These are phyloP conservation scores for Pollicipes pollicipes DNA, from an alignment of 1,140 invertebrate genomes.

Conservation along the genomic window DNA sequence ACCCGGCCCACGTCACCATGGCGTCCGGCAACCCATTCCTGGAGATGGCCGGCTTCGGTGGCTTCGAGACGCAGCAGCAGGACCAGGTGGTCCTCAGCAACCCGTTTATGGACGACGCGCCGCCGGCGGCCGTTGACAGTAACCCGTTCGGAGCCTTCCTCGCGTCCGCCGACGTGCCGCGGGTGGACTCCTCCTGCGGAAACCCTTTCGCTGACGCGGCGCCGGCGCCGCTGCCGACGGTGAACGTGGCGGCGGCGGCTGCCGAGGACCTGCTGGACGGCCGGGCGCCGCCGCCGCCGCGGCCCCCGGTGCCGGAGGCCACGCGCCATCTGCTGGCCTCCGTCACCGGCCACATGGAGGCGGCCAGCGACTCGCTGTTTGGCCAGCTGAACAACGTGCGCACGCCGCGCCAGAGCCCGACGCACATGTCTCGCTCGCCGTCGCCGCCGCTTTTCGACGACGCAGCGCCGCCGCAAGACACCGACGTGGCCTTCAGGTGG, in stretches of 20 bases:
- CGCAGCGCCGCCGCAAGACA: neutral
- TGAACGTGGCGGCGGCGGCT: neutral
- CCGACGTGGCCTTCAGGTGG: neutral
- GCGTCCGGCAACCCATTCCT: slow-evolving; percentile 21
- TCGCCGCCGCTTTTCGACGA: neutral
- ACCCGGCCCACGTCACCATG: slow-evolving; percentile 11
- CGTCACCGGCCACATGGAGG: neutral
- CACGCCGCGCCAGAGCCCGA: neutral
- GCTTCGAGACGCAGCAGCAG: neutral
- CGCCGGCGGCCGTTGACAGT: slow-evolving; percentile 23
- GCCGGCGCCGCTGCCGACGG: neutral
- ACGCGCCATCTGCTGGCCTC: neutral
- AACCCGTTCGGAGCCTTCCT: slow-evolving; percentile 34
- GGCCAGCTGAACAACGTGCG: neutral
- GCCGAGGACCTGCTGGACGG: neutral
- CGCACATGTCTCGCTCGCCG: neutral
- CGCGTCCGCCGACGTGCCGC: neutral
- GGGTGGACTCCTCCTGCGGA: neutral
- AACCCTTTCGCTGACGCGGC: neutral
- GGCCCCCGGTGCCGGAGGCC: neutral
- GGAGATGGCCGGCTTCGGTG: slow-evolving; percentile 18
- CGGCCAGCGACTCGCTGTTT: neutral
- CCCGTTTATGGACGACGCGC: slow-evolving; percentile 24
- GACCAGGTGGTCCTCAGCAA: slow-evolving; percentile 14
- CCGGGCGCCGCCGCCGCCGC: neutral